Base-by-base conservation (phyloP, 2,888 invertebrate genomes). In the Teinopalpus imperialis region DNA sequence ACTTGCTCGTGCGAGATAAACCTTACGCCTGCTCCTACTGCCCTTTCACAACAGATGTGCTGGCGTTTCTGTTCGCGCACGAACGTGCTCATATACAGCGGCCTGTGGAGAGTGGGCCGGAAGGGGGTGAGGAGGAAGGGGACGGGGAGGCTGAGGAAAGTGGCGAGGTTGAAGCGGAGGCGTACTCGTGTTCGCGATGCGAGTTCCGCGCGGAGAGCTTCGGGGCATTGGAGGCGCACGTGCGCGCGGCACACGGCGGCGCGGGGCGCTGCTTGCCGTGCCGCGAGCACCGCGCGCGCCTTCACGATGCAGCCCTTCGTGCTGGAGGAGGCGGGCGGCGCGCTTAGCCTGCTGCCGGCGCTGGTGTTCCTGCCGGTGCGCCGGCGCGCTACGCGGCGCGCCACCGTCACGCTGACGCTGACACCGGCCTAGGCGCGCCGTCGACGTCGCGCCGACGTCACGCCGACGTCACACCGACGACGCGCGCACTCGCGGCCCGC, bases 341-440 rank as follows among this genome's bases (percentile, higher is more conserved):
- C 85, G 72, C 81, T 85, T 63, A 92, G 93, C 75, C 95, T 97
- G 82, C 93, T 96, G 69, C 96, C 98, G 58, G 96, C 97, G 65
- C 92, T 98, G 66, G 96, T 98, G 81, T 97, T 97, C 56, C 92
- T 98, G 88, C 98, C 98, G 54, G 97, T 98, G 73, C 93, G 94
- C 61, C 94, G 95, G 76, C 93, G 95, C 80, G 93, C 97, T 69
- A 94, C 94, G 72, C 93, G 94, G 72, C 94, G 95, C 61, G 92
- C 97, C 65, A 96, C 96, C 63, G 94, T 97, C 69, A 96, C 97
- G 80, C 97, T 98, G 78, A 96, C 94, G 78, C 93, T 98, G 64
- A 97, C 96, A 78, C 98, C 98, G 69, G 96, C 97, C 90, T 96
- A 94, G 88, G 67, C 57, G 56, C 55, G 49, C 51, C 48, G 53